phyloP scores from a whole-genome alignment of 2,888 invertebrate species.

The Dorcus hopei region DNA sequence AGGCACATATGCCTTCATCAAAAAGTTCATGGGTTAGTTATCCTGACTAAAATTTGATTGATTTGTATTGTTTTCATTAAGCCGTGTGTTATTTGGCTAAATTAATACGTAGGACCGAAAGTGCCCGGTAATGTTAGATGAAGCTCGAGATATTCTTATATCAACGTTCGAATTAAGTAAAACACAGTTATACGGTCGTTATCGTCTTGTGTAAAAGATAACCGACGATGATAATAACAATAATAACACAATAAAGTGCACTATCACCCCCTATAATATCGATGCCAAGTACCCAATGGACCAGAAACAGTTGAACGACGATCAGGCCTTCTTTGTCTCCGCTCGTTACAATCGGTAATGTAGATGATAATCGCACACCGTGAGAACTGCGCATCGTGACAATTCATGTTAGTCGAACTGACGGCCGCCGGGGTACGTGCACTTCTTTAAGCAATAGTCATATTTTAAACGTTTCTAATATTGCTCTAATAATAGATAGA shows the following conservation, averaged over 20 bases:
- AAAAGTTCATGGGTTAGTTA: too few relatives aligned
- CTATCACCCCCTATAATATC: slow-evolving; percentile 1
- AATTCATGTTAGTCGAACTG: slow-evolving; percentile 36
- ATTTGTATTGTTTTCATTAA: too few relatives aligned
- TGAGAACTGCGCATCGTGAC: slow-evolving; percentile 42
- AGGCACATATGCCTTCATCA: too few relatives aligned
- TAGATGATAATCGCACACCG: slow-evolving; percentile 44
- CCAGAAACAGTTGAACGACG: slow-evolving; percentile 29
- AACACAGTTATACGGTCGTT: neutral
- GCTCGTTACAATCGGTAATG: slow-evolving; percentile 41
- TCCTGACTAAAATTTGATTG: too few relatives aligned
- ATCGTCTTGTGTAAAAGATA: neutral
- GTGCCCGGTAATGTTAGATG: too few relatives aligned
- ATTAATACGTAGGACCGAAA: too few relatives aligned
- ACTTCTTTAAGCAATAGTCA: neutral
- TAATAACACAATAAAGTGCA: slow-evolving; percentile 3
- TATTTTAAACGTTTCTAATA: slow-evolving; percentile 2
- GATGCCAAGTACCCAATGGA: slow-evolving; percentile 20
- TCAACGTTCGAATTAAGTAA: neutral
- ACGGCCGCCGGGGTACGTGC: slow-evolving; percentile 30
- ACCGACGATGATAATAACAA: slow-evolving; percentile 1
- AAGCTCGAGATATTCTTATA: too few relatives aligned
- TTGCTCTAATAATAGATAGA: slow-evolving; percentile 2
- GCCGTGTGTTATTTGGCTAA: too few relatives aligned
- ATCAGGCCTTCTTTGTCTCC: slow-evolving; percentile 18